Evolutionary conservation across 1,140 invertebrate genomes (phyloP).

Genomic region (Eupristina koningsbergeri): DNA sequence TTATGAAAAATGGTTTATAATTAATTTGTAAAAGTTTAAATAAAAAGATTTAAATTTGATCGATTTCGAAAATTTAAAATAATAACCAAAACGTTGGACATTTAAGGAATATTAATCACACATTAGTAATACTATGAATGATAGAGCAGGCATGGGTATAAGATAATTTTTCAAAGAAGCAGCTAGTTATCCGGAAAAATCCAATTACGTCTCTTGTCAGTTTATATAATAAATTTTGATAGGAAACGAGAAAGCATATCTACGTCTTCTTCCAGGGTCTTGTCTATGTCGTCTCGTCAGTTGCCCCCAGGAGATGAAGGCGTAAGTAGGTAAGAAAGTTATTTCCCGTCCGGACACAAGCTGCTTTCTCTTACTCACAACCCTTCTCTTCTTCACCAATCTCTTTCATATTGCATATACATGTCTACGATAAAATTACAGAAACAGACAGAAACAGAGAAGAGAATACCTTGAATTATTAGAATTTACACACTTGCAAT

Average conservation of each 20-base stretch:
- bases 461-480: slow-evolving; percentile 13
- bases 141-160: background rate
- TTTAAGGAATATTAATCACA: slow-evolving; percentile 46
- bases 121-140: slow-evolving; percentile 40
- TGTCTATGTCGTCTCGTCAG: slow-evolving; percentile 64
- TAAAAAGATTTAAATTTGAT: background rate
- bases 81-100: slow-evolving; percentile 1
- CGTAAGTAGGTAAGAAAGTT: slow-evolving; percentile 73
- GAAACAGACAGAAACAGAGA: slow-evolving; percentile 6
- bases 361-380: slow-evolving; percentile 57
- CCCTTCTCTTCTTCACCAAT: slow-evolving; percentile 59
- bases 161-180: slow-evolving; percentile 45
- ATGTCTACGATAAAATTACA: slow-evolving; percentile 12
- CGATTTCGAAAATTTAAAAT: slow-evolving; percentile 24
- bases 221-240: slow-evolving; percentile 51
- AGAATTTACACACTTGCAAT: slow-evolving; percentile 8
- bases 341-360: slow-evolving; percentile 71
- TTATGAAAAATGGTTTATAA: background rate
- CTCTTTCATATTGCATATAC: background rate
- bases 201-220: slow-evolving; percentile 52
- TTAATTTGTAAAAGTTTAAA: background rate
- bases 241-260: slow-evolving; percentile 36
- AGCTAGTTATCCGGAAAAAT: slow-evolving; percentile 46
- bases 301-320: slow-evolving; percentile 70
- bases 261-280: slow-evolving; percentile 44